These are phyloP conservation scores for Polypedilum pembai DNA, from an alignment of 1,140 invertebrate genomes.

Conservation along the genomic window DNA sequence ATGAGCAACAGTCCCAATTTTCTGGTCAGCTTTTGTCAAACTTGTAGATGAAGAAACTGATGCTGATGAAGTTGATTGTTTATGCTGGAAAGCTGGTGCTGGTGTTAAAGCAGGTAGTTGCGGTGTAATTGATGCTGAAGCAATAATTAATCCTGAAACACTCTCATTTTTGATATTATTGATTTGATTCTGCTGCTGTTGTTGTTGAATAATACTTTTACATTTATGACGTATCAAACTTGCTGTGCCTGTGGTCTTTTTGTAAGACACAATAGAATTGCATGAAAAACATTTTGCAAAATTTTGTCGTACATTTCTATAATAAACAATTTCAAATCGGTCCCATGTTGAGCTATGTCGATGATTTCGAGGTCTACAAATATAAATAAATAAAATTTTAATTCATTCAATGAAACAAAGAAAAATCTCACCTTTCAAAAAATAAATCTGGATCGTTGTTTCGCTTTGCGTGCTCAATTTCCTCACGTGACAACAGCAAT, in stretches of 20 bases:
- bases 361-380: conserved; percentile 27
- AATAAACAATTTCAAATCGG: conserved; percentile 20
- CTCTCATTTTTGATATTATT: background rate
- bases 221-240: conserved; percentile 23
- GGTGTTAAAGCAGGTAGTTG: background rate
- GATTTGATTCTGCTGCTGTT: background rate
- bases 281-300: conserved; percentile 21
- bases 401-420: background rate
- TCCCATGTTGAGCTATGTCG: conserved; percentile 7
- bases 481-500: background rate
- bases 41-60: background rate
- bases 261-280: background rate
- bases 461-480: background rate
- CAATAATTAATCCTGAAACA: background rate
- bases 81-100: background rate
- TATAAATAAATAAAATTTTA: background rate
- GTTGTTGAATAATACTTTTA: background rate
- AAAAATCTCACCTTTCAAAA: conserved; percentile 6
- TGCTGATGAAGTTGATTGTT: background rate
- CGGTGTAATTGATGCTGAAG: background rate
- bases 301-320: conserved; percentile 2
- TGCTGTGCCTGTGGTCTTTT: conserved; percentile 1
- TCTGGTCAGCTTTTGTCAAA: background rate
- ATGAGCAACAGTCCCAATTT: background rate
- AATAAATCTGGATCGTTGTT: background rate